Percentiles rank a stretch among this genome's conserved stretches.
Evolutionary conservation across 2,797 vertebrate genomes (phyloP).

Genomic region (Bradypodion pumilum): DNA sequence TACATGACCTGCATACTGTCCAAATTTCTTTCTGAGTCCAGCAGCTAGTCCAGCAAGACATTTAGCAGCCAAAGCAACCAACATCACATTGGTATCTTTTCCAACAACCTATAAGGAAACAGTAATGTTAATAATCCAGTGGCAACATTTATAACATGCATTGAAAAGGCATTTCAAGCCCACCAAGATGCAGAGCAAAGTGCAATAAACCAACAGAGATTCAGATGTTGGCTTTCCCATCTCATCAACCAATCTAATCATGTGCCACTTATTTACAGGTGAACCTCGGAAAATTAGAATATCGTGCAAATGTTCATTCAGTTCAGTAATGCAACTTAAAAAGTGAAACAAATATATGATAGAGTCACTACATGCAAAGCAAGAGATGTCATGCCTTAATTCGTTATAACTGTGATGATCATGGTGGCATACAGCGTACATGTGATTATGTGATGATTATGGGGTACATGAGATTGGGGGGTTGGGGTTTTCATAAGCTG

Average conservation of each 20-base stretch:
- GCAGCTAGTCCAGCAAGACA: conserved; percentile 89
- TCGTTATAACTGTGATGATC: too few species aligned
- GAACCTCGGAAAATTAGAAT: too few species aligned
- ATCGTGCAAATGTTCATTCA: too few species aligned
- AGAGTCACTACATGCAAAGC: too few species aligned
- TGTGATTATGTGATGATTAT: too few species aligned
- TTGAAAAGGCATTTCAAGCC: not conserved
- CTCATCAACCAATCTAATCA: not conserved
- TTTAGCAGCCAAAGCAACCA: conserved; percentile 94
- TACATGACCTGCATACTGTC: conserved; percentile 93
- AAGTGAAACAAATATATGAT: too few species aligned
- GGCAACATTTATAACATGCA: not conserved
- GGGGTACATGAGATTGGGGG: too few species aligned
- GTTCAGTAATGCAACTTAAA: too few species aligned
- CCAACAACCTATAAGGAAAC: conserved; percentile 86
- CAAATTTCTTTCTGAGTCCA: conserved; percentile 97
- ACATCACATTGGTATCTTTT: conserved; percentile 97
- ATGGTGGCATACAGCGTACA: too few species aligned
- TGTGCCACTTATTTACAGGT: not conserved
- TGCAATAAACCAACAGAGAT: conserved; percentile 13
- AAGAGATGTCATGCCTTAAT: too few species aligned
- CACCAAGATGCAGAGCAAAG: not conserved
- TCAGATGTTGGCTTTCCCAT: not conserved
- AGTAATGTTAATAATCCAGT: not conserved
- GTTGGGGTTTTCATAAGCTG: too few species aligned